Conservation (phyloP, 1,140 invertebrate genomes). For the silkworm (Bombyx mori) region ASM3026992v2 NC_085116.1:10366501-10367000, state of each 20-base stretch:
- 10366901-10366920: slow-evolving; percentile 40
- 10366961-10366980: slow-evolving; percentile 25
- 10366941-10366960: slow-evolving; percentile 31
- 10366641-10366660: slow-evolving; percentile 28
- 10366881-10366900: slow-evolving; percentile 61
- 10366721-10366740: slow-evolving; percentile 28
- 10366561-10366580: slow-evolving; percentile 3
- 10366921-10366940: slow-evolving; percentile 33
- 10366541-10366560: neutral
- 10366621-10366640: slow-evolving; percentile 25
- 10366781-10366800: slow-evolving; percentile 59
- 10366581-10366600: slow-evolving; percentile 10
- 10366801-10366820: slow-evolving; percentile 65
- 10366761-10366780: slow-evolving; percentile 58
- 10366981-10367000: too few species aligned
- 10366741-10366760: slow-evolving; percentile 56
- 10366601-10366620: slow-evolving; percentile 20
- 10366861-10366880: slow-evolving; percentile 56
- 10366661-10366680: slow-evolving; percentile 21
- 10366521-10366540: too few species aligned
- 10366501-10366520: too few species aligned
- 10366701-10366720: slow-evolving; percentile 14
- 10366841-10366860: slow-evolving; percentile 64
- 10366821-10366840: slow-evolving; percentile 55
- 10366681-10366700: slow-evolving; percentile 19